Percentiles rank a stretch among this genome's conserved stretches.
Conservation (phyloP, 1,140 invertebrate species). For the Heterodera schachtii region DNA sequence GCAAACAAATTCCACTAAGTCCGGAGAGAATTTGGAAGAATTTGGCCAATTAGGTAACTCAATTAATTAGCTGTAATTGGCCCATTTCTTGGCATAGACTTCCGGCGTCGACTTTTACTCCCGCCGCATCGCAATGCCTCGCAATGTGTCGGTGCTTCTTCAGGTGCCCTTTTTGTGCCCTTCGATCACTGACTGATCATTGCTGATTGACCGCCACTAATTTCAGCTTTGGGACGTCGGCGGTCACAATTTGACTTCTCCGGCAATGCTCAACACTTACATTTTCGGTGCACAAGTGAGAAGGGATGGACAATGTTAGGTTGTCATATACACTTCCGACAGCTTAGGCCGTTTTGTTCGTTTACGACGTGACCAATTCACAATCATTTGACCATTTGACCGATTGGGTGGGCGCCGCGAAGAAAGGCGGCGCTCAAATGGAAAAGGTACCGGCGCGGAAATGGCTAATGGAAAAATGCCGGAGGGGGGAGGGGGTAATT, state of each 20-base stretch:
- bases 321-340: background rate
- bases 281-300: constrained; percentile 62
- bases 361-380: constrained; percentile 83
- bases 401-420: constrained; percentile 76
- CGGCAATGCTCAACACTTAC: constrained; percentile 72
- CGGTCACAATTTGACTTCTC: constrained; percentile 78
- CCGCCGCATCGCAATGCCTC: constrained; percentile 75
- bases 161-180: constrained; percentile 61
- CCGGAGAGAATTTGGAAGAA: no score
- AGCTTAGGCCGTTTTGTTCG: constrained; percentile 72
- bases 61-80: background rate
- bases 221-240: constrained; percentile 83
- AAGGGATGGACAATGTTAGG: background rate
- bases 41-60: no score
- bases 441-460: constrained; percentile 63
- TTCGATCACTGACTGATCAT: constrained; percentile 66
- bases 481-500: no score
- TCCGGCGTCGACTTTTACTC: constrained; percentile 81
- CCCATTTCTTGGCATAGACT: constrained; percentile 68
- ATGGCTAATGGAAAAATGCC: no score
- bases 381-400: constrained; percentile 79
- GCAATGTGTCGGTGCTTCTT: constrained; percentile 65
- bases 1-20: no score
- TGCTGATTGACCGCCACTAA: constrained; percentile 43
- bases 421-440: constrained; percentile 70